Evolutionary conservation across 1,140 invertebrate genomes (phyloP).

Genomic region (Amphibalanus amphitrite): DNA sequence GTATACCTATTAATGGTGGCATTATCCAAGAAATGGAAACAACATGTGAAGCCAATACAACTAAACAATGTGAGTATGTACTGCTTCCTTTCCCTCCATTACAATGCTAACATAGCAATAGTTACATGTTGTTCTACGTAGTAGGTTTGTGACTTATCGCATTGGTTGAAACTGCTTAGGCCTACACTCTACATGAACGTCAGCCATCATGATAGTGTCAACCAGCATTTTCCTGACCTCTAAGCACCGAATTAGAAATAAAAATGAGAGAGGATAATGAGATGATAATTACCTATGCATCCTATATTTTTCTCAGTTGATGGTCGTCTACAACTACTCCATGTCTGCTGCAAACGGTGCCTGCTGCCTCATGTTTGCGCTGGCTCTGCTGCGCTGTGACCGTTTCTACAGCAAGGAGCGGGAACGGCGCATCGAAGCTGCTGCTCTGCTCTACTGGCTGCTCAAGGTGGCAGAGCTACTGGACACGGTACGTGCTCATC

Average conservation of each 20-base stretch:
- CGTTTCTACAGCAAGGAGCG: slow-evolving; percentile 6
- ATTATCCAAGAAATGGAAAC: not conserved
- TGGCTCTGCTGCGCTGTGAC: not conserved
- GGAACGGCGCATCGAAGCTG: not conserved
- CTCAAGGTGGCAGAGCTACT: slow-evolving; percentile 30
- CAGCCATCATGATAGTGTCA: too few species aligned
- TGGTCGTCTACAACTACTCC: slow-evolving; percentile 3
- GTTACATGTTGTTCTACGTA: too few species aligned
- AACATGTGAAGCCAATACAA: not conserved
- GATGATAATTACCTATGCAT: too few species aligned
- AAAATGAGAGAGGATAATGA: too few species aligned
- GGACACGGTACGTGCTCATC: slow-evolving; percentile 22
- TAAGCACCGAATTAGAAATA: too few species aligned
- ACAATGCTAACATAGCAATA: too few species aligned
- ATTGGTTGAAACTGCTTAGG: too few species aligned
- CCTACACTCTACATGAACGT: too few species aligned
- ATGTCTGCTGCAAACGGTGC: slow-evolving; percentile 1
- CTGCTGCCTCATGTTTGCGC: slow-evolving; percentile 5
- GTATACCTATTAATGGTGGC: not conserved
- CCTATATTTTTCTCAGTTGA: too few species aligned
- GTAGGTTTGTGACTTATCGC: too few species aligned
- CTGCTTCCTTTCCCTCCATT: not conserved
- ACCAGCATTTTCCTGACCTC: too few species aligned
- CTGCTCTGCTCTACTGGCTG: slow-evolving; percentile 29
- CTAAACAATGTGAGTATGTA: not conserved